phyloP scores from a whole-genome alignment of 2,888 invertebrate genomes.

The Syritta pipiens region DNA sequence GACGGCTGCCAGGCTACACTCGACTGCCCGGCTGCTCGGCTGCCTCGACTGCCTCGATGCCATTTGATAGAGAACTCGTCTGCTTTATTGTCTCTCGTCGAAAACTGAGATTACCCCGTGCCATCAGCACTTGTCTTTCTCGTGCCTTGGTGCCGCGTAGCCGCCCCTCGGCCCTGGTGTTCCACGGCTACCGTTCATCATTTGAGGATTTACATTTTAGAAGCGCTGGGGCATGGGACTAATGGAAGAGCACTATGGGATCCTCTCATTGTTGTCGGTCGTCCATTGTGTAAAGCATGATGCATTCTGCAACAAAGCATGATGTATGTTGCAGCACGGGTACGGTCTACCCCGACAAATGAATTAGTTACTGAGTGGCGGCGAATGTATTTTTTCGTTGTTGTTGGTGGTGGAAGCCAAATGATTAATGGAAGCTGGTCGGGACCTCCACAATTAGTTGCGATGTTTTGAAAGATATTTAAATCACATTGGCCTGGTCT shows the following conservation, averaged over 20 bases:
- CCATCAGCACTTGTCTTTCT: conserved; percentile 50
- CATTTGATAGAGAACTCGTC: conserved; percentile 6
- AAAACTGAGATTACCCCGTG: conserved; percentile 56
- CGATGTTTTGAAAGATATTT: conserved; percentile 62
- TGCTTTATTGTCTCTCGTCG: conserved; percentile 61
- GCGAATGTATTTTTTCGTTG: conserved; percentile 12
- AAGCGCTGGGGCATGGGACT: conserved; percentile 19
- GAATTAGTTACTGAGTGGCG: conserved; percentile 59
- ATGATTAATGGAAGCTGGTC: conserved; percentile 57
- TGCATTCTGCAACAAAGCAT: conserved; percentile 57
- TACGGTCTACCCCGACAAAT: conserved; percentile 45
- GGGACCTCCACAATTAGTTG: conserved; percentile 64
- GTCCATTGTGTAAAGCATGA: conserved; percentile 63
- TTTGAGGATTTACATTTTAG: conserved; percentile 32
- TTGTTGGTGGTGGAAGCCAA: conserved; percentile 1
- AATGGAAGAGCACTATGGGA: conserved; percentile 51
- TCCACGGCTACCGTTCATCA: conserved; percentile 54
- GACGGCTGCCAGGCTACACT: conserved; percentile 39
- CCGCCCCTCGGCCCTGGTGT: neutral
- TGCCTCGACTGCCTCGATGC: too few species aligned
- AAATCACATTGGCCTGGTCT: conserved; percentile 41
- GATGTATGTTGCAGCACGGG: conserved; percentile 59
- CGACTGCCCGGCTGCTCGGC: too few species aligned
- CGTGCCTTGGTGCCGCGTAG: conserved; percentile 2
- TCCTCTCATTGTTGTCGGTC: conserved; percentile 47